These are phyloP conservation scores for Gandaritis pyraliata DNA, from an alignment of 2,888 invertebrate species.

Conservation along the genomic window DNA sequence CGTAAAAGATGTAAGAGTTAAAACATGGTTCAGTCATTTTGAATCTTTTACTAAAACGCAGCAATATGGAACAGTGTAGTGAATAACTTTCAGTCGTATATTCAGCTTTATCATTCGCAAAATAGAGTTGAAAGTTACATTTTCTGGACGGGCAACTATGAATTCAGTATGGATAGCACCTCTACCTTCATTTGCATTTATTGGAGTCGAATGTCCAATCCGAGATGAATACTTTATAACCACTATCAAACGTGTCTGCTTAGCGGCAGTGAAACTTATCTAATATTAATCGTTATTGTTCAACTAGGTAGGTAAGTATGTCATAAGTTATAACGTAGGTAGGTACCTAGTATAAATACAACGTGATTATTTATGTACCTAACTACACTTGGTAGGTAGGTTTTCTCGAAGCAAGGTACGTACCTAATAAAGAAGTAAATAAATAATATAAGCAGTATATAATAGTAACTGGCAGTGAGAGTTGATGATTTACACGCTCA, in stretches of 20 bases:
- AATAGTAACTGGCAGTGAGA: too few species aligned
- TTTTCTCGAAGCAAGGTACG: too few species aligned
- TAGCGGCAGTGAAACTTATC: slow-evolving; percentile 11
- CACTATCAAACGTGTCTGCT: slow-evolving; percentile 19
- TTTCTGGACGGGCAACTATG: background rate
- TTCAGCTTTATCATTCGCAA: slow-evolving; percentile 1
- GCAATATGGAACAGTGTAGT: slow-evolving; percentile 4
- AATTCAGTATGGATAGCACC: slow-evolving; percentile 19
- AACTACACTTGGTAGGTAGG: too few species aligned
- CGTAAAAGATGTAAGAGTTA: background rate
- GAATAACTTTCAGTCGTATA: background rate
- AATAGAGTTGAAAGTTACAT: slow-evolving; percentile 8
- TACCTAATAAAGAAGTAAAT: too few species aligned
- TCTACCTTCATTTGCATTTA: slow-evolving; percentile 22
- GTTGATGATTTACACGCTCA: too few species aligned
- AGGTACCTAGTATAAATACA: too few species aligned
- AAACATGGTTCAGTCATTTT: slow-evolving; percentile 13
- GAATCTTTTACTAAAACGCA: slow-evolving; percentile 14
- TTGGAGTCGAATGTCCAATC: slow-evolving; percentile 20
- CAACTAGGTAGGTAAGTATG: background rate
- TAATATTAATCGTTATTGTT: background rate
- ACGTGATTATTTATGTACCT: too few species aligned
- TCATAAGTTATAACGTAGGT: too few species aligned
- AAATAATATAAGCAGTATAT: too few species aligned
- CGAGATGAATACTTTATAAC: slow-evolving; percentile 27